Base-by-base conservation (phyloP, 2,797 vertebrate species). In the Tamandua tetradactyla region DNA sequence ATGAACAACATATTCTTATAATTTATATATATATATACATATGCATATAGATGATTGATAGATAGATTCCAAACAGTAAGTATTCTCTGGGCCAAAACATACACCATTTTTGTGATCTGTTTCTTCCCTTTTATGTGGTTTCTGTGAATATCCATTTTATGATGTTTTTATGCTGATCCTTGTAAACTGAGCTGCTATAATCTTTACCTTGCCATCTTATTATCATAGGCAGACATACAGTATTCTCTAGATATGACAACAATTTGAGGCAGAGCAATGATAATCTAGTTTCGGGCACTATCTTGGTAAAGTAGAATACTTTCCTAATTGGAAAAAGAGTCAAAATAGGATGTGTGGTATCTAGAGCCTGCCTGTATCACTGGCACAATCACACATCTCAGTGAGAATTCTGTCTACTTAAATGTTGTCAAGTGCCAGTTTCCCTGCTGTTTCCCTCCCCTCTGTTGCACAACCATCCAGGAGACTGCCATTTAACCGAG, bases 401-500 rank as follows among this genome's bases (percentile, higher is more conserved):
- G 30, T 22, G 8, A 42, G 27, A 64, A 14, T 22, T 7, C 59
- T 91, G 23, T 68, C 18, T 6, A 0, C 15, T 35, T n/a, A 66
- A 42, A 35, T 5, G 10, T 15, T 37, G 7, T 20, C 32, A 15
- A 61, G n/a, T 18, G 2, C 15, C 47, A 30, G 6, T 75, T 55
- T 61, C 91, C 32, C 55, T 62, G 9, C 40, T 40, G 7, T 92
- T 83, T 44, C 17, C 8, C 52, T 25, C 1, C 40, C 32, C n/a
- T 82, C 32, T 93, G 8, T 96, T 87, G 11, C 89, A 49, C 49
- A 78, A 37, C 44, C 0, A 0, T 95, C 27, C 94, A 99, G 99
- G 99, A 88, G 99, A 99, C 97, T 99, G 99, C 96, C 99, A 99
- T 97, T 98, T 99, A 96, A 99, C 99, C 0, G 99, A 99, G 83